Percentiles rank a stretch among this genome's conserved stretches.
phyloP scores from a whole-genome alignment of 2,888 invertebrate species.

The Lithophane ornitopus region DNA sequence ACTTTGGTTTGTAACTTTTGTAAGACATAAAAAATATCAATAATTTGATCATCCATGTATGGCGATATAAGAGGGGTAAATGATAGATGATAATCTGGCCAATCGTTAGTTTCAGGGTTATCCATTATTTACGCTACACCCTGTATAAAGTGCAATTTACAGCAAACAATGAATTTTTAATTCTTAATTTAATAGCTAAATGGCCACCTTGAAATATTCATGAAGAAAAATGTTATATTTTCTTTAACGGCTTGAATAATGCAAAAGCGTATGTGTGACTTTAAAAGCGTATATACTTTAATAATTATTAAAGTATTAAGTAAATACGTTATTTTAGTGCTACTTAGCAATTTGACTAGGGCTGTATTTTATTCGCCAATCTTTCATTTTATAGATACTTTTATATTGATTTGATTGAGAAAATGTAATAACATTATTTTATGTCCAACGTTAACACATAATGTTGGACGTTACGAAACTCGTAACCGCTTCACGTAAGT shows the following conservation, averaged over 20 bases:
- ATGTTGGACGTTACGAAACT: constrained; percentile 59
- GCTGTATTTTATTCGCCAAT: constrained; percentile 1
- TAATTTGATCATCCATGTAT: too few relatives aligned
- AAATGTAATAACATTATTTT: constrained; percentile 34
- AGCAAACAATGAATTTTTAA: background rate
- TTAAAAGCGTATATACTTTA: background rate
- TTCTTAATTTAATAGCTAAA: background rate
- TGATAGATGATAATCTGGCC: too few relatives aligned
- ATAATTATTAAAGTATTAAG: background rate
- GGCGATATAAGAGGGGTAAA: too few relatives aligned
- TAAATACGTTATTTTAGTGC: background rate
- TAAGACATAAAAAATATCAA: too few relatives aligned
- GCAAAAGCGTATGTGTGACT: background rate
- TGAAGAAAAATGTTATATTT: constrained; percentile 12
- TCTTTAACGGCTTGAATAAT: background rate
- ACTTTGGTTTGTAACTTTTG: too few relatives aligned
- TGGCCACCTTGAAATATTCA: background rate
- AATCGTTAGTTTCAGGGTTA: too few relatives aligned
- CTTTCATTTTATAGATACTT: constrained; percentile 10
- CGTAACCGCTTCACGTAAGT: constrained; percentile 63
- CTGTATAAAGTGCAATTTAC: background rate
- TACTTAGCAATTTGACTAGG: background rate
- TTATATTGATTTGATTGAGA: constrained; percentile 34
- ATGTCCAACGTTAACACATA: constrained; percentile 53
- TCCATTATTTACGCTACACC: too few relatives aligned